A percentile compares a stretch with the other conserved stretches of the same genome.
Evolutionary conservation across 2,888 invertebrate genomes (phyloP).

Genomic region (Nasonia oneida): DNA sequence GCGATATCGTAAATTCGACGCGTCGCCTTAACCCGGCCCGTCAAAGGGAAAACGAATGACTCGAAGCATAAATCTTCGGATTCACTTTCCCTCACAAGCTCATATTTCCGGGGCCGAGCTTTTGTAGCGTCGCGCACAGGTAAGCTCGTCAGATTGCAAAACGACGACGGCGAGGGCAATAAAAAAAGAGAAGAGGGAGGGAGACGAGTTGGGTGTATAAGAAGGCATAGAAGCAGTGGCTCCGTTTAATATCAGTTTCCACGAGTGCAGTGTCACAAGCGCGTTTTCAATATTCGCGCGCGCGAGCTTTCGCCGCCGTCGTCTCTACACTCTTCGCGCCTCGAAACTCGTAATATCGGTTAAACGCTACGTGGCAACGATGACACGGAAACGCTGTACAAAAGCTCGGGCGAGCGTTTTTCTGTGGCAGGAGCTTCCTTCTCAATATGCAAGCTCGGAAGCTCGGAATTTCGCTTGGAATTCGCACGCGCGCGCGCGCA

Average conservation of each 20-base stretch:
- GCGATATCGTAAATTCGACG: constrained; percentile 51
- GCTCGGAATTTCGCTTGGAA: constrained; percentile 4
- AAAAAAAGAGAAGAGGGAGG: constrained; percentile 40
- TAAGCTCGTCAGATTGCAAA: constrained; percentile 49
- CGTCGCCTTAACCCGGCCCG: not conserved
- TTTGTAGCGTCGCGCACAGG: constrained; percentile 30
- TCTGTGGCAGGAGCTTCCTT: not conserved
- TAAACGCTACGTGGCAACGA: constrained; percentile 28
- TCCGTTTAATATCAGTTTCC: constrained; percentile 60
- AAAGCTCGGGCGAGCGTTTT: constrained; percentile 8
- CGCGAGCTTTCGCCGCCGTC: not conserved
- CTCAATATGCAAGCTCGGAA: constrained; percentile 19
- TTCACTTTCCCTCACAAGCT: constrained; percentile 26
- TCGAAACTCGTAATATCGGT: constrained; percentile 57
- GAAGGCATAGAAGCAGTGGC: not conserved
- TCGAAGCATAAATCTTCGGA: constrained; percentile 30
- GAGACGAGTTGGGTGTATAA: not conserved
- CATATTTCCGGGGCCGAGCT: constrained; percentile 27
- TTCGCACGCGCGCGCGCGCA: not conserved
- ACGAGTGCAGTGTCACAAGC: not conserved
- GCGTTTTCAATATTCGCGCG: constrained; percentile 25
- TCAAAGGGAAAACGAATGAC: constrained; percentile 45
- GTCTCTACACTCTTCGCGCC: constrained; percentile 31
- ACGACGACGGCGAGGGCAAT: constrained; percentile 38
- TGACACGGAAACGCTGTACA: constrained; percentile 14